Evolutionary conservation across 2,113 vertebrate genomes (phyloP).

Genomic region (Anarrhichthys ocellatus): DNA sequence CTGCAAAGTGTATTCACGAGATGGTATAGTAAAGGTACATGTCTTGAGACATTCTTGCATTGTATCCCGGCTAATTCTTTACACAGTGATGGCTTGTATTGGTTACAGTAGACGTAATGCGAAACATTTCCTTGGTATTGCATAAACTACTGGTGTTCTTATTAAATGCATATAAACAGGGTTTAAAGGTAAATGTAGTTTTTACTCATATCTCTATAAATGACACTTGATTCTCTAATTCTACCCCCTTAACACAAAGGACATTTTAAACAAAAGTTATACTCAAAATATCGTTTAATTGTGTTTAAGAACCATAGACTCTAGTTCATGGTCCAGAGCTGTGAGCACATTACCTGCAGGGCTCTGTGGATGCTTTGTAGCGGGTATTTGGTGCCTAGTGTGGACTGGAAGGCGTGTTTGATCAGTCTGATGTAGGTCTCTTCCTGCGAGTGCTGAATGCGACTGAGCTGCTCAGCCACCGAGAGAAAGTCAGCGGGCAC

Average conservation of each 20-base stretch:
- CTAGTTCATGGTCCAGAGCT: background rate
- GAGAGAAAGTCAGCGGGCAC: constrained; percentile 89
- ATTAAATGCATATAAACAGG: background rate
- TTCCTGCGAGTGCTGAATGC: constrained; percentile 74
- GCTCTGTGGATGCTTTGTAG: constrained; percentile 79
- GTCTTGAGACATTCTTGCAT: background rate
- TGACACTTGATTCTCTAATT: background rate
- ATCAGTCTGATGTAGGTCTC: constrained; percentile 85
- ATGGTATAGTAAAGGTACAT: background rate
- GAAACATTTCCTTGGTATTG: background rate
- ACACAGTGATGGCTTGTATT: background rate
- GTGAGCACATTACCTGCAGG: constrained; percentile 85
- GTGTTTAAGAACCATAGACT: background rate
- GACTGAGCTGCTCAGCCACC: constrained; percentile 88
- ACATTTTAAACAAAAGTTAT: background rate
- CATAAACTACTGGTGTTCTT: background rate
- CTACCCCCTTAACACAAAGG: background rate
- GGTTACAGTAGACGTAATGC: background rate
- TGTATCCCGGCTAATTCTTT: background rate
- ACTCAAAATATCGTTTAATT: background rate
- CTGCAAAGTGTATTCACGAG: constrained; percentile 55
- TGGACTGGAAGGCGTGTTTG: constrained; percentile 92
- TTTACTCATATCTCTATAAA: background rate
- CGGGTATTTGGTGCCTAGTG: constrained; percentile 86
- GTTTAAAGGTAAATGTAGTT: background rate